Conservation (phyloP, 2,113 vertebrate genomes). For the Felis chaus region DNA sequence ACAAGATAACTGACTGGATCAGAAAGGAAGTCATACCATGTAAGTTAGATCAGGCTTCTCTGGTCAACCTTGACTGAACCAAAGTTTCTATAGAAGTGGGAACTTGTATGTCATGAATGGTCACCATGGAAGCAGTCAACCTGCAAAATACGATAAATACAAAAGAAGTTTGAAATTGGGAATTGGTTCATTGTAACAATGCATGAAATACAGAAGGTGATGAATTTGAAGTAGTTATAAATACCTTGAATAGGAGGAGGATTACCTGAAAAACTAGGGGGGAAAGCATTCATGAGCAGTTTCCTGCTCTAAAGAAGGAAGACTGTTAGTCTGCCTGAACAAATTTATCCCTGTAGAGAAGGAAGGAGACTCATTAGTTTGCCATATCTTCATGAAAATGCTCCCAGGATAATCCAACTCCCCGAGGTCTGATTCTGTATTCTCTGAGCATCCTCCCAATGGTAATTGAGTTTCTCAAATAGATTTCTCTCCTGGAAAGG, state of each 20-base stretch:
- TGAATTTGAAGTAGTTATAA: background rate
- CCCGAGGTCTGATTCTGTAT: background rate
- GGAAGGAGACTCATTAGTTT: background rate
- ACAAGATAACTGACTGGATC: background rate
- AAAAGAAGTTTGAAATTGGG: background rate
- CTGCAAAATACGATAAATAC: background rate
- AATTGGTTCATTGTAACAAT: background rate
- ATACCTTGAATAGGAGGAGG: background rate
- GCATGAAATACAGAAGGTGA: background rate
- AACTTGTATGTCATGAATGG: background rate
- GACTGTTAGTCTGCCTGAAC: background rate
- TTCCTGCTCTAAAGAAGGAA: background rate
- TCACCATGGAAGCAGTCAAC: background rate
- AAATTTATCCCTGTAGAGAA: background rate
- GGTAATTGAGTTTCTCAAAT: slow-evolving; percentile 18
- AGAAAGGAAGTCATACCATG: background rate
- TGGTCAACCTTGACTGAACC: background rate
- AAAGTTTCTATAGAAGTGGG: background rate
- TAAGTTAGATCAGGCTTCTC: background rate
- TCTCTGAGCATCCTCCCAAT: background rate
- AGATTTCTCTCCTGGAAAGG: slow-evolving; percentile 12
- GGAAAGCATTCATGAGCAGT: background rate
- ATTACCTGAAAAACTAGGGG: background rate
- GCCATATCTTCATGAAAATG: background rate
- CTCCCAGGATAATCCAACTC: background rate